These are phyloP conservation scores for Struthidea cinerea DNA, from an alignment of 2,113 vertebrate genomes.

Conservation along the genomic window DNA sequence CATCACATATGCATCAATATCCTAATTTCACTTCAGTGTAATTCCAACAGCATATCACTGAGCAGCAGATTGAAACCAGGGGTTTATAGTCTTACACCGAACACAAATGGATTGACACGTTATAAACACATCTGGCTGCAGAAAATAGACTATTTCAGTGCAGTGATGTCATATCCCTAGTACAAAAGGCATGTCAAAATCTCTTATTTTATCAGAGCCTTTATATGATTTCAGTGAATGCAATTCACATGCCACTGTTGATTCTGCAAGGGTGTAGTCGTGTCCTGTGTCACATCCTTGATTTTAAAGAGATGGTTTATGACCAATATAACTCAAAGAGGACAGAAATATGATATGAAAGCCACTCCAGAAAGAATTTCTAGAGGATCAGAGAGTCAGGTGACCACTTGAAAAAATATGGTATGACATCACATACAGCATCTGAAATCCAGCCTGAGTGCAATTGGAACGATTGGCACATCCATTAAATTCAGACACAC, in stretches of 20 bases:
- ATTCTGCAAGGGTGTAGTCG: not conserved
- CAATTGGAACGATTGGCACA: not conserved
- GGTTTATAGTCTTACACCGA: not conserved
- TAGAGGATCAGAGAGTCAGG: not conserved
- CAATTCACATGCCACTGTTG: not conserved
- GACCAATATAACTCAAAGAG: not conserved
- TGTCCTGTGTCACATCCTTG: not conserved
- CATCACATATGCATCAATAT: not conserved
- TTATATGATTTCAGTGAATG: not conserved
- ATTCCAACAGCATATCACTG: not conserved
- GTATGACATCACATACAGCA: not conserved
- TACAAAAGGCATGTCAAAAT: not conserved
- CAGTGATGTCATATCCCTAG: not conserved
- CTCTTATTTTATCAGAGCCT: not conserved
- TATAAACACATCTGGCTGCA: not conserved
- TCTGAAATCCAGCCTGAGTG: not conserved
- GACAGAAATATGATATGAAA: not conserved
- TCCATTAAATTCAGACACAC: not conserved
- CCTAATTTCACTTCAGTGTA: not conserved
- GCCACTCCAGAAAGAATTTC: not conserved
- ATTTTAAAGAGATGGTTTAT: not conserved
- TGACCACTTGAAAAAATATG: not conserved
- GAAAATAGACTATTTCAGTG: not conserved
- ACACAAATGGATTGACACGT: not conserved
- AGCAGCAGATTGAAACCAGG: not conserved